These are phyloP conservation scores for Nycteola revayana DNA, from an alignment of 2,888 invertebrate genomes.

Conservation along the genomic window DNA sequence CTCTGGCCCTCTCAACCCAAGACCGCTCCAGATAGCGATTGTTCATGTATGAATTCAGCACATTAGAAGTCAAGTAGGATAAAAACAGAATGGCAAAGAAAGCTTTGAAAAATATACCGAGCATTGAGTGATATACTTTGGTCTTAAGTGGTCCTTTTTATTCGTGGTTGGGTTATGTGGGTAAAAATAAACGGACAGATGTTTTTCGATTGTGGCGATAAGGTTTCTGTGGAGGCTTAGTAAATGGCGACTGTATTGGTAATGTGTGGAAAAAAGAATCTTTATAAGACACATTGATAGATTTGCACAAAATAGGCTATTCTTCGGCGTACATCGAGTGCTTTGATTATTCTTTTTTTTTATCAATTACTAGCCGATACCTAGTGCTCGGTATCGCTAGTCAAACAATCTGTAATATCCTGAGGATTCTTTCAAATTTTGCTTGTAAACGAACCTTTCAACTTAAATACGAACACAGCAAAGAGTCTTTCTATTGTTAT, in stretches of 20 bases:
- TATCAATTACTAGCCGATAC: no score
- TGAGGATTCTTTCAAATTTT: no score
- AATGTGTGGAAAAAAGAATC: no score
- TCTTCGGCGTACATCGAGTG: no score
- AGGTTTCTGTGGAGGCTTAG: constrained; percentile 20
- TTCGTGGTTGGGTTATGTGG: constrained; percentile 31
- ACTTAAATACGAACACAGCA: no score
- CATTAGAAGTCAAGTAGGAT: constrained; percentile 85
- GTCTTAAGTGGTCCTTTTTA: constrained; percentile 39
- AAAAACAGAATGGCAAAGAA: constrained; percentile 75
- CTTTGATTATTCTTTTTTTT: no score
- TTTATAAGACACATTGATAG: no score
- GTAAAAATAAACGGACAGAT: constrained; percentile 32
- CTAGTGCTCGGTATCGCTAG: no score
- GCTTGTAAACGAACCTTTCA: no score
- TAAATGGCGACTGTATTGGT: constrained; percentile 5
- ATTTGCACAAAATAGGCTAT: no score
- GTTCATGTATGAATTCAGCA: constrained; percentile 88
- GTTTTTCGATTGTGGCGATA: constrained; percentile 32
- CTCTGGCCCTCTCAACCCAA: constrained; percentile 39
- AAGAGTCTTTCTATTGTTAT: no score
- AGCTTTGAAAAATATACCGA: constrained; percentile 72
- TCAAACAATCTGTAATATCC: no score
- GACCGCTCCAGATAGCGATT: constrained; percentile 72
- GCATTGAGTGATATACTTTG: constrained; percentile 67